A percentile compares a stretch with the other conserved stretches of the same genome.
Evolutionary conservation across 2,113 vertebrate species (phyloP).

Genomic region (Cinclus mexicanus): DNA sequence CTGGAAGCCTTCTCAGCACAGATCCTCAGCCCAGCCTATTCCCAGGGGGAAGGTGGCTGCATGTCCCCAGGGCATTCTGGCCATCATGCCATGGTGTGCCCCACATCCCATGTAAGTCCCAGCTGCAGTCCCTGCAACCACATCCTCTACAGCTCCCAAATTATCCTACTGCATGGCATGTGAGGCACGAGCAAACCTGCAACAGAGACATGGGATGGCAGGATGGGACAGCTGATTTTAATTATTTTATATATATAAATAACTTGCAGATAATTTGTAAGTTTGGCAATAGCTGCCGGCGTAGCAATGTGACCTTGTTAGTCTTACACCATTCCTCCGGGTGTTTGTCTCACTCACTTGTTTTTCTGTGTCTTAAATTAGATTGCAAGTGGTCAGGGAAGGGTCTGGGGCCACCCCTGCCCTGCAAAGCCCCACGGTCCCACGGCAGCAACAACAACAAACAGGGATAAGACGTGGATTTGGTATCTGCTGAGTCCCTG

Average conservation of each 20-base stretch:
- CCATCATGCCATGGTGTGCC: fast-evolving
- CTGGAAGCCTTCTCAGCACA: neutral
- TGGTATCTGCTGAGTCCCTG: neutral
- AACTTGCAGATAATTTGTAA: slow-evolving; percentile 51
- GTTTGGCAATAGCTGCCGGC: slow-evolving; percentile 46
- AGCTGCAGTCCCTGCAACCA: neutral
- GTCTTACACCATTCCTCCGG: slow-evolving; percentile 39
- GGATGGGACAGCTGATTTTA: slow-evolving; percentile 52
- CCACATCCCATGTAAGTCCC: fast-evolving
- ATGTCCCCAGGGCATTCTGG: fast-evolving
- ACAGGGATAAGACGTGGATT: neutral
- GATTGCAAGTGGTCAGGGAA: slow-evolving; percentile 23
- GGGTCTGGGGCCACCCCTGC: neutral
- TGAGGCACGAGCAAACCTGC: neutral
- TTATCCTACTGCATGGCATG: neutral
- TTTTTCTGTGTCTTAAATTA: slow-evolving; percentile 62
- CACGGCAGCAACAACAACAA: neutral
- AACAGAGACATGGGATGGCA: neutral
- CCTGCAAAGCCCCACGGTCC: neutral
- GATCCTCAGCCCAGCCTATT: neutral
- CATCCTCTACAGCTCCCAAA: neutral
- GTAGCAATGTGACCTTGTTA: slow-evolving; percentile 57
- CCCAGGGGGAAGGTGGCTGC: neutral
- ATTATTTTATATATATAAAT: slow-evolving; percentile 64
- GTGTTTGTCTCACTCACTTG: slow-evolving; percentile 39